Conservation (phyloP, 2,113 vertebrate genomes). For the Thinocorus orbignyianus region DNA sequence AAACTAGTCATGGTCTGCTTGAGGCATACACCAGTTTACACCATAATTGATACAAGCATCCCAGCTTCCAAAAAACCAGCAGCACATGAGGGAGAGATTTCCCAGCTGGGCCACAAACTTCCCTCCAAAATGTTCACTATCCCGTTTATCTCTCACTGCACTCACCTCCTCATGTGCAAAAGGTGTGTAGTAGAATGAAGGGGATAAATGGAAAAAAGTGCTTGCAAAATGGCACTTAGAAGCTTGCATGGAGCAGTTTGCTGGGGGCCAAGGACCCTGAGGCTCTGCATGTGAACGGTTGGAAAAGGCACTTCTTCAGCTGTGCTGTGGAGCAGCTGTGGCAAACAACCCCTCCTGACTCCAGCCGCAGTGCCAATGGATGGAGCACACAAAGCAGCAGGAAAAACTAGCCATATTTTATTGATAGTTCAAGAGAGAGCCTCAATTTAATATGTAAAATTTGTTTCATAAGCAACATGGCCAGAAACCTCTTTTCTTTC, state of each 20-base stretch:
- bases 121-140: background rate
- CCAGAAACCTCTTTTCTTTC: background rate
- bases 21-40: background rate
- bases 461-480: background rate
- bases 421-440: fast-evolving
- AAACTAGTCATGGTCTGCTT: background rate
- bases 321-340: background rate
- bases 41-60: fast-evolving
- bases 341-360: background rate
- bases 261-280: background rate
- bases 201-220: background rate
- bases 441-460: background rate
- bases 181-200: background rate
- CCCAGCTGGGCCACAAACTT: background rate
- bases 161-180: fast-evolving
- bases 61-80: background rate
- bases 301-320: background rate
- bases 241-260: background rate
- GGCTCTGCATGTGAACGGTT: fast-evolving
- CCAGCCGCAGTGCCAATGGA: fast-evolving
- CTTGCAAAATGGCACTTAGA: background rate
- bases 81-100: background rate
- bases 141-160: background rate
- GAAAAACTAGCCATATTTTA: background rate
- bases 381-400: background rate